Conservation (phyloP, 2,113 vertebrate species). For the Sturnus vulgaris region DNA sequence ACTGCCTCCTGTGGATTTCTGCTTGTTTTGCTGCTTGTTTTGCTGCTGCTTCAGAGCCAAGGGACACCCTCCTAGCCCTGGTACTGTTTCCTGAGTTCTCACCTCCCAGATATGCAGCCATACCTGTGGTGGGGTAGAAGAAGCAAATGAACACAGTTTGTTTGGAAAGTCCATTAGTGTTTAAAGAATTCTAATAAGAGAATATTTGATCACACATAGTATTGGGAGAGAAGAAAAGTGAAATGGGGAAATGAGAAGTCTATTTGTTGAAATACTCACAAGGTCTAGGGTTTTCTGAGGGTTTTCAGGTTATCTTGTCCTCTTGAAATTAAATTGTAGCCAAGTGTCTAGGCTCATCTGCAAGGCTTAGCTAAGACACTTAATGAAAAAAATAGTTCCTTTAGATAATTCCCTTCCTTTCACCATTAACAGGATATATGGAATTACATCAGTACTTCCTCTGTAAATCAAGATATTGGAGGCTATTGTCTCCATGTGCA, state of each 20-base stretch:
- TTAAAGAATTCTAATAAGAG: background rate
- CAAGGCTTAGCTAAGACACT: background rate
- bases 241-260: background rate
- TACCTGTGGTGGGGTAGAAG: background rate
- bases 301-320: background rate
- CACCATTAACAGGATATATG: slow-evolving; percentile 15
- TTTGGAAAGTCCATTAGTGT: background rate
- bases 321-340: slow-evolving; percentile 10
- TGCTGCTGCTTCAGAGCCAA: background rate
- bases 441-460: slow-evolving; percentile 7
- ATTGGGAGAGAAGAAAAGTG: background rate
- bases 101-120: background rate
- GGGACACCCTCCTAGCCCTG: background rate
- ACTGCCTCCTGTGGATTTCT: background rate
- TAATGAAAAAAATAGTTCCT: background rate
- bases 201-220: background rate
- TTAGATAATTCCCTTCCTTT: slow-evolving; percentile 10
- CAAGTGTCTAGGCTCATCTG: background rate
- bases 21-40: background rate
- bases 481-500: background rate
- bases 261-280: background rate
- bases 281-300: background rate
- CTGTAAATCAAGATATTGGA: slow-evolving; percentile 10
- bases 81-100: background rate
- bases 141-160: background rate